Evolutionary conservation across 2,888 invertebrate species (phyloP), one percentile per base, ranked within the genome.

Genomic region (Cinara cedri): DNA sequence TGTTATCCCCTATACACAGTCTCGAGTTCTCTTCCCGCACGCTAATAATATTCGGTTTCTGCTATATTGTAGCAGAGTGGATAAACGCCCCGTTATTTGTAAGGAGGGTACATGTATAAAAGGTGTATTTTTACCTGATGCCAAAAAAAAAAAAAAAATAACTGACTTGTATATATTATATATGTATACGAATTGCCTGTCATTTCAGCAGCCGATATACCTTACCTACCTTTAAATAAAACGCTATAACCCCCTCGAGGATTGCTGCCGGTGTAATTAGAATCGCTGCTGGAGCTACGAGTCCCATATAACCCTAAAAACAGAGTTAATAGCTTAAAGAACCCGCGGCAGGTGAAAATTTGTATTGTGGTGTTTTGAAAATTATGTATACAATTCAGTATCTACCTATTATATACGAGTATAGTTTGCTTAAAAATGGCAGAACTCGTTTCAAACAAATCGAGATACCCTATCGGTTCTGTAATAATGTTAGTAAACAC

Each of bases 71-170:
- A 60, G 19, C 34, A 57, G 76, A 68, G 34, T 76, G 68, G 68
- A 68, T 76, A 68, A 55, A 68, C 76, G 57, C 66, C 68, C 66
- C 57, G 55, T 68, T 76, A 76, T 76, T 76, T 68, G 65, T 76
- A 44, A 65, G 76, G 46, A 49, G 72, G 44, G 9, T 60, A 49
- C 21, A 76, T 24, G 62, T 34, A 26, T 57, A 66, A 66, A 76
- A 76, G 76, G 66, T 76, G 34, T 55, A 44, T 65, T 75, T 76
- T 66, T 76, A 68, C 76, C 76, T 49, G 76, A 11, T 26, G 76
- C 49, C 46, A 76, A 76, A 75, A 75, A 26, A n/a, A 1, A 63
- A 74, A 74, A 66, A 44, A 60, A 74, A 74, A 74, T 55, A 44
- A 60, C 68, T 49, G 57, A 46, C 46, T 55, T 24, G 54, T 49